A percentile compares a stretch with the other conserved stretches of the same genome.
phyloP scores from a whole-genome alignment of 2,888 invertebrate species.

The Microctonus brassicae region DNA sequence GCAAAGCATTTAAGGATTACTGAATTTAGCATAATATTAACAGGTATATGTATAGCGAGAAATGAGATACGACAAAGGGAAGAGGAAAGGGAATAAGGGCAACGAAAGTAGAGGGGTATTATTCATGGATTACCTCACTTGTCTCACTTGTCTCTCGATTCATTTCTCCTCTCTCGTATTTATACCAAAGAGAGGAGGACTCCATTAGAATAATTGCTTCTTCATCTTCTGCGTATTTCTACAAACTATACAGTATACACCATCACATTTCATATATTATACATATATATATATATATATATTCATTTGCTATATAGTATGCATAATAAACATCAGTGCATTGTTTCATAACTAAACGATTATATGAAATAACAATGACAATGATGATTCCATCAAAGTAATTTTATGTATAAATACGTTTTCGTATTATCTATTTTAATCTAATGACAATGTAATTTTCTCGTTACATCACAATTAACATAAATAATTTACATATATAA shows the following conservation, averaged over 20 bases:
- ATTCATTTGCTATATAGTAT: conserved; percentile 26
- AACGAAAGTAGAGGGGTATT: conserved; percentile 21
- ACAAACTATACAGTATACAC: no score
- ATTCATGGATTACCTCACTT: conserved; percentile 69
- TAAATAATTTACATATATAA: no score
- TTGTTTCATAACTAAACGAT: neutral
- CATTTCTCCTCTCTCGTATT: conserved; percentile 43
- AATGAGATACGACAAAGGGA: conserved; percentile 21
- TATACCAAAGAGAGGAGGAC: conserved; percentile 42
- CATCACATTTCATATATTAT: no score
- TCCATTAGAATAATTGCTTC: conserved; percentile 69
- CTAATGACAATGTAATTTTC: neutral
- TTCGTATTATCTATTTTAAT: no score
- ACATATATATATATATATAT: neutral
- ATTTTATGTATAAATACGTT: no score
- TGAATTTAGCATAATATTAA: conserved; percentile 67
- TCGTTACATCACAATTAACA: neutral
- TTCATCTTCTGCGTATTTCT: conserved; percentile 65
- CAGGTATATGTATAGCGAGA: conserved; percentile 49
- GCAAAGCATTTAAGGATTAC: conserved; percentile 64
- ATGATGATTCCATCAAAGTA: conserved; percentile 1
- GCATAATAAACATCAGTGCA: conserved; percentile 28
- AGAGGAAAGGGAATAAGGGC: conserved; percentile 34
- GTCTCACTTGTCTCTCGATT: conserved; percentile 62
- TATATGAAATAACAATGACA: conserved; percentile 20